These are phyloP conservation scores for Channallabes apus DNA, from an alignment of 2,797 vertebrate genomes.

Conservation along the genomic window DNA sequence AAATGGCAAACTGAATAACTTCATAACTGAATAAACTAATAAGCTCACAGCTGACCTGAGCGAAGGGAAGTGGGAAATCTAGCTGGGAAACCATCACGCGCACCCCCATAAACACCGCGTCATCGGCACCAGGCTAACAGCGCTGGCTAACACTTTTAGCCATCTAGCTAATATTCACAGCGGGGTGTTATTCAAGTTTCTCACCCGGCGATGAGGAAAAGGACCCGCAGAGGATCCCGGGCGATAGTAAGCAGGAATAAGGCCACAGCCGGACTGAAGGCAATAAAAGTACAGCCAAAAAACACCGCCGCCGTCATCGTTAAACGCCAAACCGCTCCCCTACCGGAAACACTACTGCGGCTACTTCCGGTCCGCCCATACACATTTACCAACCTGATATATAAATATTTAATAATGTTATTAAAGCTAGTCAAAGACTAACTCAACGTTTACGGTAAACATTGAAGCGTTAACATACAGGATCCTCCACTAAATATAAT, in stretches of 20 bases:
- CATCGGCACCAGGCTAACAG: background rate
- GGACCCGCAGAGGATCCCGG: conserved; percentile 77
- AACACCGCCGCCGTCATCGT: conserved; percentile 81
- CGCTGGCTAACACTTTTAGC: background rate
- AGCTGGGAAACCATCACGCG: conserved; percentile 1
- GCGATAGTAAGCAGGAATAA: conserved; percentile 83
- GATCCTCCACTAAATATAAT: background rate
- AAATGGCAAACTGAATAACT: background rate
- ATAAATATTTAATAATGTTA: background rate
- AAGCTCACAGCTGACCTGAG: background rate
- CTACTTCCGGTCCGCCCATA: background rate
- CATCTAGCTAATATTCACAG: background rate
- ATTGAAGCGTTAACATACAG: background rate
- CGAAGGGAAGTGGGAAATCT: background rate
- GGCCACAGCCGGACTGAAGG: conserved; percentile 78
- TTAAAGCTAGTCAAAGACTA: background rate
- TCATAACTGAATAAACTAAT: background rate
- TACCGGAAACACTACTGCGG: background rate
- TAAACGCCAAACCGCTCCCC: background rate
- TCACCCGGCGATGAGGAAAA: conserved; percentile 84
- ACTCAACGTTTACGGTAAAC: background rate
- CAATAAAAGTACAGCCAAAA: conserved; percentile 81
- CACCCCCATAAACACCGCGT: conserved; percentile 5
- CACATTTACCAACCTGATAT: background rate
- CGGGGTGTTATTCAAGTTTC: conserved; percentile 31